Conservation (phyloP, 1,140 invertebrate genomes). For the Drosophila sp. region DNA sequence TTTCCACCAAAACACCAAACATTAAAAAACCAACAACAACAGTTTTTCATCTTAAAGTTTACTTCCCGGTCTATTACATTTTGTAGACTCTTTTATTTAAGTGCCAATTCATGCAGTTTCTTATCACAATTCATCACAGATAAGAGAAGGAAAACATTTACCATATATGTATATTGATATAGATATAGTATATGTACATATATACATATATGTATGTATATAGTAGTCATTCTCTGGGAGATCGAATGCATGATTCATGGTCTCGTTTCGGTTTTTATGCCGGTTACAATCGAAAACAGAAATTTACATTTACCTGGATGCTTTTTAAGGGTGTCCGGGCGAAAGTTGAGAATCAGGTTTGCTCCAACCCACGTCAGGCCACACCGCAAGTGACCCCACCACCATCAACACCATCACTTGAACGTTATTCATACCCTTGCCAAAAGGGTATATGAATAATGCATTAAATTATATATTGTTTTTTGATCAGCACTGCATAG, state of each 20-base stretch:
- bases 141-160: constrained; percentile 22
- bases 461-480: no score
- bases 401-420: neutral
- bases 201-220: neutral
- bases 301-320: neutral
- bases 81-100: constrained; percentile 30
- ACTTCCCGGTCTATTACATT: constrained; percentile 19
- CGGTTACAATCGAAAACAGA: constrained; percentile 40
- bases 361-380: constrained; percentile 19
- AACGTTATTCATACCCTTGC: neutral
- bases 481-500: no score
- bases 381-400: neutral
- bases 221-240: neutral
- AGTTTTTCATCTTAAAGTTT: neutral
- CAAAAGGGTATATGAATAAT: no score
- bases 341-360: constrained; percentile 76
- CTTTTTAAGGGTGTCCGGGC: constrained; percentile 47
- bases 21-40: neutral
- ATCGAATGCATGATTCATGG: constrained; percentile 22
- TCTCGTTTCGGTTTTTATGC: constrained; percentile 19
- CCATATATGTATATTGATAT: constrained; percentile 1
- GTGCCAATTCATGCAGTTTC: constrained; percentile 49
- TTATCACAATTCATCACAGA: constrained; percentile 49
- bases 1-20: constrained; percentile 12
- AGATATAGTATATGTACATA: neutral